Base-by-base conservation (phyloP, 2,113 vertebrate species). In the Phalacrocorax brasilianus region DNA sequence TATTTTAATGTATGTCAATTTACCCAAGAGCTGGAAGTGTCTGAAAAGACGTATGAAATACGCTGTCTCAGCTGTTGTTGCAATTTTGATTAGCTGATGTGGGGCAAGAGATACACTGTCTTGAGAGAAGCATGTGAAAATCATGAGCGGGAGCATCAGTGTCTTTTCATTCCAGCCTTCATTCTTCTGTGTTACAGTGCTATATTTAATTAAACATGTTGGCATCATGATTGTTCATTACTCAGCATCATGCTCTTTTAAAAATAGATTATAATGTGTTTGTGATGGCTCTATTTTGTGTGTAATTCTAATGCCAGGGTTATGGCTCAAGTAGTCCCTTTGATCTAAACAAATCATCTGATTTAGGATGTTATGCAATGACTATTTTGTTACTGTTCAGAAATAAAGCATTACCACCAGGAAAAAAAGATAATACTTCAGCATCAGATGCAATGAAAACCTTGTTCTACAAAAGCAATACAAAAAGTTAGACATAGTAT, bases 301-400 rank as follows among this genome's bases (percentile, higher is more conserved):
- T 61, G 85, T 74, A 71, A 92, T 95, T 92, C 80, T 85, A 86
- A 62, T 70, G 67, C 76, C 89, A 92, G 77, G 91, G 93, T 38
- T 89, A 56, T n/a, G 52, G 65, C 56, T 96, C 40, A 75, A 95
- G 85, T 61, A 89, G 74, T 52, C 81, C 42, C 68, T 93, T 85
- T 89, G 83, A 88, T 91, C 82, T 95, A 91, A 97, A 89, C n/a
- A 59, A 75, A 53, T 94, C n/a, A 45, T 63, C 66, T 96, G 95
- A 95, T 94, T 83, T 71, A 38, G 62, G 76, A 81, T 91, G 45
- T 59, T 96, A 91, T 82, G 40, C 88, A 78, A 74, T 79, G 42
- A 44, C 22, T 82, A 71, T 40, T 91, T 91, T 75, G 73, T 89
- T 85, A 58, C 62, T 78, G 49, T 89, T 95, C 74, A 93, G 84